Base-by-base conservation (phyloP, 53 echinoderm and acorn worm genomes). In the Echinometra lucunter region DNA sequence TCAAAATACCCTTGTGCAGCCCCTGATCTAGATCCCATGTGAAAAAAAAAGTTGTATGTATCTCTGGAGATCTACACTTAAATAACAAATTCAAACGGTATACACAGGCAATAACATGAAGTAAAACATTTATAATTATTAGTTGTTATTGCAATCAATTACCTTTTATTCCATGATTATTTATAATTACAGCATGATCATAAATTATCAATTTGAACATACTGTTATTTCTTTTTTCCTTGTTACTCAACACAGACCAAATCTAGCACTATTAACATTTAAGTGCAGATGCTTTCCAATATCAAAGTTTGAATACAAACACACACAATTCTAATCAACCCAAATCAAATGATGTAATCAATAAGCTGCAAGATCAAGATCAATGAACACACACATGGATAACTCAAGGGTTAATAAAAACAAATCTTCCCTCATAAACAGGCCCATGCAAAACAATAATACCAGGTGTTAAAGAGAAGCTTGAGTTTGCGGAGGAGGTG, bases 151-250 rank as follows among this genome's bases (percentile, higher is more conserved):
- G 78, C 78, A 78, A 69, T 78, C 42, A 78, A 78, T 78, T 78
- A 78, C 78, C 21, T 38, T 75, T 78, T 78, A 78, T 78, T 78
- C n/a, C 78, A 78, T 78, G 78, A 78, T 78, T n/a, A n/a, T n/a
- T n/a, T n/a, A n/a, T n/a, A n/a, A n/a, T n/a, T n/a, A n/a, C n/a
- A n/a, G n/a, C 78, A 38, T 78, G 21, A 4, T 78, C 6, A 78
- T 78, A 40, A 42, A 78, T 78, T 78, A 78, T 13, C 19, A 4
- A 69, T 40, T 78, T 78, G 19, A 30, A 78, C 78, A 40, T 78
- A 42, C 42, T 23, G 78, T 75, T 37, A 37, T 0, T 74, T 40
- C 18, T 78, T 78, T 42, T 34, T 69, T 12, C 69, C 13, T 66
- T 27, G 30, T 19, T 63, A 1, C 32, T 69, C 37, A 40, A 40